Evolutionary conservation across 2,888 invertebrate species (phyloP), one percentile per base, ranked within the genome.

Genomic region (Cephonodes hylas): DNA sequence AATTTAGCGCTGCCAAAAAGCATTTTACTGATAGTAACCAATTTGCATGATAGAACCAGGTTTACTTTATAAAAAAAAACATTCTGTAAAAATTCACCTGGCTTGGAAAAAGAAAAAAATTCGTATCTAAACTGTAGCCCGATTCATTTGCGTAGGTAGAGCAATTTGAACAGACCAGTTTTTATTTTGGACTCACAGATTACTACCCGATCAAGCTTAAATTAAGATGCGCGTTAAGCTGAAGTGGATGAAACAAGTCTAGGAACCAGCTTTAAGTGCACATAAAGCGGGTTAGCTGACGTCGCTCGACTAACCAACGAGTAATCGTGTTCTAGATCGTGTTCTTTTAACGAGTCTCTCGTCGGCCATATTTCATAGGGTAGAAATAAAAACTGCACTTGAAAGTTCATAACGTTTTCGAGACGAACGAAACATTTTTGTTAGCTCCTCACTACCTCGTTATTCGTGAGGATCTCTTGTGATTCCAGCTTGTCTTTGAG

Each of bases 161-260:
- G 53, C 18, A 53, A 53, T 7, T 31, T 53, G 3, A 31, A 13
- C 1, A 75, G 3, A 31, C 4, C 1, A 75, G 73, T 77, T 83
- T 81, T 80, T 84, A 81, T 83, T 82, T 77, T 75, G 73, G 66
- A 71, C 61, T 71, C 70, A 68, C 67, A 65, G 71, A 73, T 80
- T 77, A 77, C 71, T 77, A 65, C 69, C 70, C 75, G 76, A 78
- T 78, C 69, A 71, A 77, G 81, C 80, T 83, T 81, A 85, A 88
- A 87, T 86, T 87, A 88, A 89, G 88, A 89, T 82, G 83, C 83
- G 79, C 83, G 81, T 85, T 85, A 86, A 88, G 83, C 84, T 81
- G 78, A 70, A 85, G 84, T 84, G 83, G 82, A 84, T 85, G 80
- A 81, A 84, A 86, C 83, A 85, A 87, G 85, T 85, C 81, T 80